Evolutionary conservation across 2,113 vertebrate genomes (phyloP).

Genomic region (Typhlomys cinereus): DNA sequence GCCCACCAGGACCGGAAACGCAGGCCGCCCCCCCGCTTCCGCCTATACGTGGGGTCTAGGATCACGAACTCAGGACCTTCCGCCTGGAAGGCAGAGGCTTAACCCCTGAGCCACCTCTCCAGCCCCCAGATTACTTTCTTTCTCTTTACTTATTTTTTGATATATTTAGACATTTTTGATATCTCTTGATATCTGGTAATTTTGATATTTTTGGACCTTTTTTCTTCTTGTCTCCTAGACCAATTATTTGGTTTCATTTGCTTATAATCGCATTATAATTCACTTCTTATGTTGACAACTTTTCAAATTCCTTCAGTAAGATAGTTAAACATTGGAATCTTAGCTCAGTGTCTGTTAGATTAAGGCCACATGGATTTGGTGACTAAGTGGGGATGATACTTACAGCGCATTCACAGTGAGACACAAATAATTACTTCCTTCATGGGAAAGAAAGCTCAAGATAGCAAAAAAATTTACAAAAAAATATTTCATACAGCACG

Average conservation of each 20-base stretch:
- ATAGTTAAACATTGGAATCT: neutral
- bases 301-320: slow-evolving; percentile 6
- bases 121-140: neutral
- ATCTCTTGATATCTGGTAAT: too few relatives aligned
- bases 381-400: neutral
- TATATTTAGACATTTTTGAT: too few relatives aligned
- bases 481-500: neutral
- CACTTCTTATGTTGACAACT: neutral
- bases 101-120: too few relatives aligned
- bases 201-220: neutral
- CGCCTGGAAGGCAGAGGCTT: too few relatives aligned
- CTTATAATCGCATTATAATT: neutral
- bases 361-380: neutral
- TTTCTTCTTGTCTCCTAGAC: neutral
- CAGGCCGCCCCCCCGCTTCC: too few relatives aligned
- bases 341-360: neutral
- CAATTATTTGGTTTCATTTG: slow-evolving; percentile 20
- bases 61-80: too few relatives aligned
- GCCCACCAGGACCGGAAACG: too few relatives aligned
- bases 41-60: too few relatives aligned
- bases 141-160: neutral
- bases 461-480: neutral
- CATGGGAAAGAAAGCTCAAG: neutral
- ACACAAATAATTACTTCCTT: neutral
- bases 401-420: neutral